Base-by-base conservation (phyloP, 2,888 invertebrate genomes). In the Dynastes maya region DNA sequence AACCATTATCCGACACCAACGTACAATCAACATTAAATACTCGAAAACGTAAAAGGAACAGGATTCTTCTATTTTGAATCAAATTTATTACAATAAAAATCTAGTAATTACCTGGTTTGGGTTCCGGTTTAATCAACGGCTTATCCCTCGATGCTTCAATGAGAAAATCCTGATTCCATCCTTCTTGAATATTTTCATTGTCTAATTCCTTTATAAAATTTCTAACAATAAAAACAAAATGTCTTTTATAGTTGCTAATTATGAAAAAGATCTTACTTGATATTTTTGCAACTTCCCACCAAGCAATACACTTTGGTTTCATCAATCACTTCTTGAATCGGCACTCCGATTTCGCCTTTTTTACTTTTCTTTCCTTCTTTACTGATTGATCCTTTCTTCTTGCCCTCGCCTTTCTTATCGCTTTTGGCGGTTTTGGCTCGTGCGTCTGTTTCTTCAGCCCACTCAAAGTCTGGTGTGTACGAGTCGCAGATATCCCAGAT, bases 111-210 rank as follows among this genome's bases (percentile, higher is more conserved):
- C 86, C 85, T 79, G 85, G 85, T 75, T 83, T 80, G 2, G 83
- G 82, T 27, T 84, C 84, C 0, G 88, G 87, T 80, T 86, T 84
- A 16, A 84, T 83, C 40, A 89, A 76, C 1, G 90, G 88, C 70
- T 88, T 85, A 76, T 89, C 87, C 64, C 90, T 86, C 0, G 86
- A 86, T 82, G 88, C 86, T 32, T 86, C 86, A 2, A 90, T 84
- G 49, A 89, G 83, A 78, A 89, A 83, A 22, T 84, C 82, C 80
- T 89, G 89, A 65, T 83, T 83, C 85, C 86, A 88, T 58, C 87
- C 88, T 2, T 87, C 86, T 2, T 87, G 82, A n/a, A 88, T 79
- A 55, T 87, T 86, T 8, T 85, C 85, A 29, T 87, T 81, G 27
- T 71, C 79, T 6, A 83, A 80, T n/a, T 79, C 80, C 9, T 79